phyloP scores from a whole-genome alignment of 2,113 vertebrate genomes.

The Mystacornis crossleyi region DNA sequence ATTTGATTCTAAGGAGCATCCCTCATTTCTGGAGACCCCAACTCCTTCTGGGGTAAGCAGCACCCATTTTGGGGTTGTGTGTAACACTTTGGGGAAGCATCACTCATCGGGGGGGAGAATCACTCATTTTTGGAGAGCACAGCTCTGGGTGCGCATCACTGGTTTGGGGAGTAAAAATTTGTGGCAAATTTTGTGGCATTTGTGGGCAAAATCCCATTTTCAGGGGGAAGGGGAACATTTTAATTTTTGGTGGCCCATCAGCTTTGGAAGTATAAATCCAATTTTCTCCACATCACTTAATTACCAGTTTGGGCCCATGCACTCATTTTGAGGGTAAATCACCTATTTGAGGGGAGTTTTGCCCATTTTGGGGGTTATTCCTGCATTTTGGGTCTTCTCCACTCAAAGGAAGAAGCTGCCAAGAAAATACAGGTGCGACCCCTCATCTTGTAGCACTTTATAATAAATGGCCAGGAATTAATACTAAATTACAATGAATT shows the following conservation, averaged over 20 bases:
- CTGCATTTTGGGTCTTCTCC: neutral
- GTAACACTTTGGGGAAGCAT: neutral
- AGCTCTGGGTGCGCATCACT: neutral
- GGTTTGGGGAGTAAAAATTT: too few relatives aligned
- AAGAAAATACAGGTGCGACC: constrained; percentile 52
- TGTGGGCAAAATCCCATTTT: too few relatives aligned
- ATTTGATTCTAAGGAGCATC: too few relatives aligned
- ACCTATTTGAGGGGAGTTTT: neutral
- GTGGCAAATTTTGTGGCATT: too few relatives aligned
- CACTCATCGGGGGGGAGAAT: neutral
- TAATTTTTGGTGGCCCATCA: neutral
- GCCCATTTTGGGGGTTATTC: neutral
- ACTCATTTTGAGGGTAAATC: neutral
- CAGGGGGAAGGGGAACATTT: too few relatives aligned
- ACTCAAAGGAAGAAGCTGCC: neutral
- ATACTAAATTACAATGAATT: constrained; percentile 69
- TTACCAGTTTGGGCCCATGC: neutral
- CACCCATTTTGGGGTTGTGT: neutral
- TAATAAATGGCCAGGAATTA: constrained; percentile 67
- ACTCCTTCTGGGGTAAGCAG: neutral
- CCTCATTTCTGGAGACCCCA: neutral
- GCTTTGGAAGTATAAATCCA: neutral
- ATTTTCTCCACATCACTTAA: neutral
- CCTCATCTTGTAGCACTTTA: constrained; percentile 68
- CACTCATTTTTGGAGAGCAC: neutral